Evolutionary conservation across 2,797 vertebrate genomes (phyloP), one percentile per base, ranked within the genome.

Genomic region (Poeciliopsis presidionis): DNA sequence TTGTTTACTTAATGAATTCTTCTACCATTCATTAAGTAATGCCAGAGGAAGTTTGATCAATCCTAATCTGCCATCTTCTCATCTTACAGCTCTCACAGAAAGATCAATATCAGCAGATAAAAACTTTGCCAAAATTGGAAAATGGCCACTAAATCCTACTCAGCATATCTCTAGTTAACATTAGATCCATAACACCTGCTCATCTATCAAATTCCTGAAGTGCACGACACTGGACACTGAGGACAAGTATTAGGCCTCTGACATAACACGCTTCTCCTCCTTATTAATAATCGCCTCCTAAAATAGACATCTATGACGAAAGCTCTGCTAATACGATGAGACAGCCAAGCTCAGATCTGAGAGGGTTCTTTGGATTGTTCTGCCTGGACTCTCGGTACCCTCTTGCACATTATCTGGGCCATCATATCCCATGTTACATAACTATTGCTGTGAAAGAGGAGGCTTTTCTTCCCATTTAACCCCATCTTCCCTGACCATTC

Each of bases 211-310:
- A 83, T 78, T 33, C 79, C 74, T 59, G 78, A 78, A 43, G 46
- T 41, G 71, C 82, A 89, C 75, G 85, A 82, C 75, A 84, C 0
- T 57, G 71, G 36, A 70, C 5, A 30, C 36, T 55, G 72, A 84
- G 77, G 59, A 57, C 75, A 84, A n/a, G 16, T 81, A 73, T 86
- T 84, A 90, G 78, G 73, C 84, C 79, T 77, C 63, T 89, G 84
- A 90, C 78, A 85, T 83, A 88, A 93, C 30, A 76, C 51, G 73
- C 86, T 78, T 73, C 78, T 77, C 65, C 83, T 86, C 74, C 72
- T 87, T 72, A 86, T 87, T 81, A 89, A 83, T 88, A 86, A 91
- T 88, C 87, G 88, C 75, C 78, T 78, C 72, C 89, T 89, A 74
- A 83, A 83, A 86, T 91, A 93, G 83, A 76, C 73, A 85, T 83